Conservation (phyloP, 2,113 vertebrate genomes). For the Acanthochromis polyacanthus region DNA sequence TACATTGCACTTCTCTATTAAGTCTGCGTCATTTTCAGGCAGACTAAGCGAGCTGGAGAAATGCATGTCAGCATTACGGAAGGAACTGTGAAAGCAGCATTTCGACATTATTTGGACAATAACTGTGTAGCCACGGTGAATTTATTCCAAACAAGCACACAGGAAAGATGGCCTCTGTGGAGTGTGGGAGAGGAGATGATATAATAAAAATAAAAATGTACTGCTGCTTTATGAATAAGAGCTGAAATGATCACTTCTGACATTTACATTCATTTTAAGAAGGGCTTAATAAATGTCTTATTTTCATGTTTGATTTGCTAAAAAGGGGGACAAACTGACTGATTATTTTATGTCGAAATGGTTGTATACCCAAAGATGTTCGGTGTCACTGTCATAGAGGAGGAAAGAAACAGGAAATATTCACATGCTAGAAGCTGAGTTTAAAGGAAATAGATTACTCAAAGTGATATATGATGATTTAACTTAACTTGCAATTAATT, state of each 20-base stretch:
- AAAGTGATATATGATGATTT: too few species aligned
- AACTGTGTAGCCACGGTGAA: background rate
- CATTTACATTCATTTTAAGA: background rate
- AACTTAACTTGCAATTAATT: too few species aligned
- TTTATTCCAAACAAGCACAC: background rate
- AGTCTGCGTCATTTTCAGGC: background rate
- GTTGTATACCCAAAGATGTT: too few species aligned
- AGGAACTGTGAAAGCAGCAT: background rate
- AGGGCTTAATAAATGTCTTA: background rate
- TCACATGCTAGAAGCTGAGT: too few species aligned
- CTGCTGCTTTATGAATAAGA: constrained; percentile 11
- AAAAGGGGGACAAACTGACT: too few species aligned
- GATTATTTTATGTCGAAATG: too few species aligned
- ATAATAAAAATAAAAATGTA: background rate
- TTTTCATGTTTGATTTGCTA: too few species aligned
- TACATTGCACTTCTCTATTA: background rate
- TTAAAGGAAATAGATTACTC: too few species aligned
- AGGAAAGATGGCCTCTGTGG: background rate
- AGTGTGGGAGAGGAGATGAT: background rate
- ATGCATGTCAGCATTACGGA: background rate
- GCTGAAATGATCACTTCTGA: constrained; percentile 3
- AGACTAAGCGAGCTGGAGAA: background rate
- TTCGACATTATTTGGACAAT: background rate
- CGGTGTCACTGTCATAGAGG: too few species aligned
- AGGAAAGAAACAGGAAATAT: too few species aligned